Evolutionary conservation across 2,888 invertebrate species (phyloP).

Genomic region (Stenurella melanura): DNA sequence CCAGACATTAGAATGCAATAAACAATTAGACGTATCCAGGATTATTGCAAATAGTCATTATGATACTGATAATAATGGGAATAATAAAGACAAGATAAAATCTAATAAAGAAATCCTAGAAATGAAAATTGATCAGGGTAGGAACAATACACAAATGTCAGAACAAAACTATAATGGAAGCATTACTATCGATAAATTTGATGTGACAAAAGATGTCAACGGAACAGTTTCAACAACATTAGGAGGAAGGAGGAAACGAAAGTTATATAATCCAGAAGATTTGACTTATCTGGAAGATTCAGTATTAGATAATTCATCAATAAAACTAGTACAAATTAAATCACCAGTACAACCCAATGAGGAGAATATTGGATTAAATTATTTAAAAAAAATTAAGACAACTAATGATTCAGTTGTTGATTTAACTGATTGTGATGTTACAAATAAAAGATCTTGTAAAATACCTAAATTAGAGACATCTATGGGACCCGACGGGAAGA

Average conservation of each 20-base stretch:
- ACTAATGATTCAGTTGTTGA: not conserved
- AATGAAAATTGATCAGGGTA: not conserved
- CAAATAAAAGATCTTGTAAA: not conserved
- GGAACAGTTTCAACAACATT: constrained; percentile 28
- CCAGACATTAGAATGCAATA: not conserved
- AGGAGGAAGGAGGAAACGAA: constrained; percentile 26
- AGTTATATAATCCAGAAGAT: constrained; percentile 40
- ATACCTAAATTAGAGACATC: not conserved
- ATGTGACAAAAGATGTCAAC: constrained; percentile 18
- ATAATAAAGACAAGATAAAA: not conserved
- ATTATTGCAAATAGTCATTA: not conserved
- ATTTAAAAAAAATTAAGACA: not conserved
- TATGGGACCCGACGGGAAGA: not conserved
- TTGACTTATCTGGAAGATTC: constrained; percentile 23
- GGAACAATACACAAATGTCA: too few relatives aligned
- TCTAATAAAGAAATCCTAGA: not conserved
- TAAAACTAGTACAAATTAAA: not conserved
- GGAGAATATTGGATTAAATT: not conserved
- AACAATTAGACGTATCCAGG: not conserved
- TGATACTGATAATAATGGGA: not conserved
- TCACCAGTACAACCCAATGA: not conserved
- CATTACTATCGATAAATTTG: not conserved
- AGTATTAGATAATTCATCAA: not conserved
- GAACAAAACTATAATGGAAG: not conserved
- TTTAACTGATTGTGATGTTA: not conserved